Evolutionary conservation across 2,888 invertebrate genomes (phyloP).

Genomic region (Thecocarcelia acutangulata): DNA sequence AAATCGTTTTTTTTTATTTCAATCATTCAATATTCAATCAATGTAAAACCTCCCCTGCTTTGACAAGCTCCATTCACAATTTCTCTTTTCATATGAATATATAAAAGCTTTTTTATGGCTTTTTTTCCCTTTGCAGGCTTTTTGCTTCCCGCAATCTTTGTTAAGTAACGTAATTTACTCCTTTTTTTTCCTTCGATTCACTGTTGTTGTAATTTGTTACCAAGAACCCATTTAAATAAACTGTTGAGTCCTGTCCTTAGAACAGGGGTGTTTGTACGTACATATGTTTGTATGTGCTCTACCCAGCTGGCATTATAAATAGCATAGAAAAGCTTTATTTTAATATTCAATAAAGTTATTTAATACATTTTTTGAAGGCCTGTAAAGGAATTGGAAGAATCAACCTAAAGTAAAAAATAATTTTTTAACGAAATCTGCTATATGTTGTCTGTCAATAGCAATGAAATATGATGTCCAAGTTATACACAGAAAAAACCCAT

Average conservation of each 20-base stretch:
- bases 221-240: slow-evolving; percentile 58
- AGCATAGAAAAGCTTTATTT: too few species aligned
- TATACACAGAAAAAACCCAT: too few species aligned
- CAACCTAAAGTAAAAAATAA: too few species aligned
- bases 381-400: too few species aligned
- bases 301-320: too few species aligned
- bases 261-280: not conserved
- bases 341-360: too few species aligned
- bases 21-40: slow-evolving; percentile 68
- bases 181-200: slow-evolving; percentile 27
- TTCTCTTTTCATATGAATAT: slow-evolving; percentile 1
- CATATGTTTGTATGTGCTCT: not conserved
- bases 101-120: slow-evolving; percentile 12
- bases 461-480: too few species aligned
- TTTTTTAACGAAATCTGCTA: too few species aligned
- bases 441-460: too few species aligned
- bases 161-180: slow-evolving; percentile 57
- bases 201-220: slow-evolving; percentile 45
- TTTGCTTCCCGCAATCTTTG: slow-evolving; percentile 41
- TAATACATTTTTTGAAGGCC: too few species aligned
- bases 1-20: slow-evolving; percentile 33
- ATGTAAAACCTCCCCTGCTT: slow-evolving; percentile 50
- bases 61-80: slow-evolving; percentile 39
- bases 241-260: slow-evolving; percentile 59
- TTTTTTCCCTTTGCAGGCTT: slow-evolving; percentile 9